phyloP scores from a whole-genome alignment of 2,113 vertebrate species.

The Nicator chloris region DNA sequence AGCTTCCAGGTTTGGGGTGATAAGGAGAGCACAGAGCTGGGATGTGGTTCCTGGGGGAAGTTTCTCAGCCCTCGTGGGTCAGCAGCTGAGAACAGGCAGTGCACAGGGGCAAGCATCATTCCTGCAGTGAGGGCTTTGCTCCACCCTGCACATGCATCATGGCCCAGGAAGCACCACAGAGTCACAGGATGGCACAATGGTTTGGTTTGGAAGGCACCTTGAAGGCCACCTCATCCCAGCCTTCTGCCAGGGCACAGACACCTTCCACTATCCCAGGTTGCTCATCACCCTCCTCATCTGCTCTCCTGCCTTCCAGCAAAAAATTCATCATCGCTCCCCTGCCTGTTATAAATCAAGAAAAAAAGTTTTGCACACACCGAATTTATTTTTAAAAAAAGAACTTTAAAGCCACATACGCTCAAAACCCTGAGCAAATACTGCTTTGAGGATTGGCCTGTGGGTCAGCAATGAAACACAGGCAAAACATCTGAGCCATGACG shows the following conservation, averaged over 20 bases:
- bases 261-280: background rate
- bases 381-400: background rate
- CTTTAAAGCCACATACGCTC: background rate
- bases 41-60: background rate
- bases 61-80: fast-evolving
- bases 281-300: background rate
- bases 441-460: background rate
- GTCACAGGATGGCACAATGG: background rate
- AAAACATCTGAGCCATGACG: background rate
- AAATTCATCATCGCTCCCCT: background rate
- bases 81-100: background rate
- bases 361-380: background rate
- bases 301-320: background rate
- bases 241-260: background rate
- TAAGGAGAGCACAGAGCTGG: background rate
- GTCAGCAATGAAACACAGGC: background rate
- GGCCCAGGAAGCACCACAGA: background rate
- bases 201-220: background rate
- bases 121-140: background rate
- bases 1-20: background rate
- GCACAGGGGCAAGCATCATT: background rate
- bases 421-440: background rate
- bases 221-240: background rate
- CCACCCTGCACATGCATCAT: fast-evolving
- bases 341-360: background rate